These are phyloP conservation scores for Haliclona indistincta DNA, from an alignment of 37 sponge, comb jelly and placozoan species.

Conservation along the genomic window DNA sequence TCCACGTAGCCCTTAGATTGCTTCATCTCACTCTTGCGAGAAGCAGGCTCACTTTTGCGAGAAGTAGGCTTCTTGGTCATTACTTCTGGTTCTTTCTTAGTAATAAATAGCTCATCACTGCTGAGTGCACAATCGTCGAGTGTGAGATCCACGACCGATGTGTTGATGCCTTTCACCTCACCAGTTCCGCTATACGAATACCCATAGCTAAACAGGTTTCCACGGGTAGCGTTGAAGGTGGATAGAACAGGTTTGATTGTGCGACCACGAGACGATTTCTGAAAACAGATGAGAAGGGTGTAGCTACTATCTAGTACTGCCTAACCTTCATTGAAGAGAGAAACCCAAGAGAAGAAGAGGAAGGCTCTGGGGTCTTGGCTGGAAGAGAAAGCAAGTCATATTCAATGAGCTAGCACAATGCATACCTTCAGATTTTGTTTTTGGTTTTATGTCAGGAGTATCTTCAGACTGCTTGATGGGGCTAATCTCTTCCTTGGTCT, in stretches of 20 bases:
- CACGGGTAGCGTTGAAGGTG: not conserved
- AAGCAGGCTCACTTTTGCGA: not conserved
- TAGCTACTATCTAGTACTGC: not conserved
- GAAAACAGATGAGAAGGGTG: not conserved
- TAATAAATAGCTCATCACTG: no score
- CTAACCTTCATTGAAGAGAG: constrained; percentile 2
- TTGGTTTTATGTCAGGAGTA: no score
- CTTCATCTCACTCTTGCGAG: not conserved
- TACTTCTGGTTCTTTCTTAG: no score
- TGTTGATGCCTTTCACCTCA: not conserved
- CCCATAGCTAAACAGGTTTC: not conserved
- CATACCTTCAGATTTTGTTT: no score
- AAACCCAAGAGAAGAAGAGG: not conserved
- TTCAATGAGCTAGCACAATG: no score
- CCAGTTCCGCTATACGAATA: constrained; percentile 19
- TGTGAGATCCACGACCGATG: constrained; percentile 22
- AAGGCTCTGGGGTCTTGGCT: not conserved
- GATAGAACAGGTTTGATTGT: constrained; percentile 21
- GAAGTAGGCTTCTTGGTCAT: not conserved
- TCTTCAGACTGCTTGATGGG: no score
- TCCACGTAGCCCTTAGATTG: not conserved
- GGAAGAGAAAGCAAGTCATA: not conserved
- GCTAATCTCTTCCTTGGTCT: no score
- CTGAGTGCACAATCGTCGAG: not conserved
- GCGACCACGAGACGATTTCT: constrained; percentile 41